Evolutionary conservation across 2,888 invertebrate genomes (phyloP).

Genomic region (Monochamus alternatus): DNA sequence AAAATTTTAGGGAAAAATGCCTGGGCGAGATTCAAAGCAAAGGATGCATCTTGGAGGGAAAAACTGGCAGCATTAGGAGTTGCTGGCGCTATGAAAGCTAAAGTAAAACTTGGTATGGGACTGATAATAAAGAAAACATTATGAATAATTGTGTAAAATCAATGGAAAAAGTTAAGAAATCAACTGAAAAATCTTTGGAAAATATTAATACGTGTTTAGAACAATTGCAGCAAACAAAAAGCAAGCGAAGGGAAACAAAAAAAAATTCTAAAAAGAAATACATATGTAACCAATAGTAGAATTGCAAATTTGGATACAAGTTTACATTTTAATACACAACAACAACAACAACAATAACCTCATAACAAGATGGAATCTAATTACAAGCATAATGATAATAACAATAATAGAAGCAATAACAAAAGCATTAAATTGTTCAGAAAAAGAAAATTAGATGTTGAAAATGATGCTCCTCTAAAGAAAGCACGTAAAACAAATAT

Average conservation of each 20-base stretch:
- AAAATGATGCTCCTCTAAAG: not conserved
- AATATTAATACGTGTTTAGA: not conserved
- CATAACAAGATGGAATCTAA: too few species aligned
- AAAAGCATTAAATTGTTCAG: too few species aligned
- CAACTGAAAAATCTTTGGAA: not conserved
- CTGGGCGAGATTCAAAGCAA: not conserved
- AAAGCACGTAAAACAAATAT: not conserved
- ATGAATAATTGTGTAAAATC: not conserved
- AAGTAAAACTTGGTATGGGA: constrained; percentile 1
- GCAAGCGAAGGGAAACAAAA: not conserved
- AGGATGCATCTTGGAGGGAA: not conserved
- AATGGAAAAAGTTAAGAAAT: not conserved
- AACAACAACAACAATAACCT: too few species aligned
- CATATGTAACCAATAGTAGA: not conserved
- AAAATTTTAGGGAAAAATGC: constrained; percentile 60
- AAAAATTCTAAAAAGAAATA: not conserved
- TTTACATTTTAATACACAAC: not conserved
- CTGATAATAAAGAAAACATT: not conserved
- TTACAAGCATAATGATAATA: too few species aligned
- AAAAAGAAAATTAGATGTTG: not conserved
- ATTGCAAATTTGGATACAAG: not conserved
- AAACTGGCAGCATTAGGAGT: constrained; percentile 16
- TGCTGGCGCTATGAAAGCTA: not conserved
- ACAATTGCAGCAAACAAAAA: not conserved
- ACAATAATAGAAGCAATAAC: too few species aligned